Evolutionary conservation across 2,113 vertebrate genomes (phyloP), one percentile per base, ranked within the genome.

Genomic region (Aspiorhynchus laticeps): DNA sequence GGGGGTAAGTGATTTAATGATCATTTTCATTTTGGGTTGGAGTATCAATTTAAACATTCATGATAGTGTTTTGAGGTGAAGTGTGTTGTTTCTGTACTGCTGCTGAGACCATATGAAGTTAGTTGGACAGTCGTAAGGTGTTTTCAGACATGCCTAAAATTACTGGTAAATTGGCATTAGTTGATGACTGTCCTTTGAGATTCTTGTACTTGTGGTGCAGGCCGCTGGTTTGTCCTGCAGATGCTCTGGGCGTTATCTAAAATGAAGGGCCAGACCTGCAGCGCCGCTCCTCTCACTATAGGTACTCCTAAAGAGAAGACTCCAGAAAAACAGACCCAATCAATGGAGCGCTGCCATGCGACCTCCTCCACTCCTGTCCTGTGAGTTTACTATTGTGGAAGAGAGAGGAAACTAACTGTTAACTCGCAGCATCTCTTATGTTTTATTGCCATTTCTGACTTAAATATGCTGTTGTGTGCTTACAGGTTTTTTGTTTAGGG

Each of bases 281-380:
- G 56, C 0, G 17, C 75, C 2, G 67, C 88, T 28, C 83, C 86
- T 1, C 77, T 86, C 24, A 6, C 12, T 79, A 5, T 83, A 21
- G 67, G 31, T 1, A 61, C 63, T 2, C 63, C 84, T 0, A 33
- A 69, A 15, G 56, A 84, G 14, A 82, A 83, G 65, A 73, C 86
- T 1, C 73, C 87, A 75, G 84, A 90, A 85, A 90, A 87, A 73
- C 90, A 71, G 36, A 0, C 15, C 21, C 11, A 14, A 75, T 8
- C 56, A 28, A 43, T 7, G 2, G 78, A 83, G 24, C 38, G 19
- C 31, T 59, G 28, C 2, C 61, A 87, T 11, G 83, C n/a, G 24
- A 7, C 1, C 4, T 95, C 93, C 21, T 97, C 95, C 36, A 97
- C 96, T 0, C 95, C 95, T 0, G 86, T 95, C 19, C 94, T 88